Conservation (phyloP, 2,888 invertebrate species). For the Griposia aprilina region DNA sequence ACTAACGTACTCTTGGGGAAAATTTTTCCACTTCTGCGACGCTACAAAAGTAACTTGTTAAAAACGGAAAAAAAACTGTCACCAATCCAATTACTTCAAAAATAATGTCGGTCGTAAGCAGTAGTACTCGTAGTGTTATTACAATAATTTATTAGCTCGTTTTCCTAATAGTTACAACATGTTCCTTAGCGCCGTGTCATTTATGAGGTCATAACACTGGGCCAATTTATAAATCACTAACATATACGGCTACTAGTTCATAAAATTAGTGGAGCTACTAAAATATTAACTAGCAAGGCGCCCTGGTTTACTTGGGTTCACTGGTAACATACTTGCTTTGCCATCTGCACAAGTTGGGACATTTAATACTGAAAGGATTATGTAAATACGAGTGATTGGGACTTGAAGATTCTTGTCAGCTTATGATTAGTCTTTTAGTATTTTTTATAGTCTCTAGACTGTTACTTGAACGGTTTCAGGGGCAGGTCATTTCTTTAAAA, state of each 20-base stretch:
- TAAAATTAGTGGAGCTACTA: conserved; percentile 52
- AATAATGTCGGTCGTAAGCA: conserved; percentile 30
- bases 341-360: neutral
- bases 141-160: conserved; percentile 44
- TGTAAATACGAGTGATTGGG: neutral
- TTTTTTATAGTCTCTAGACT: neutral
- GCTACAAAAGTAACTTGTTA: neutral
- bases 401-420: neutral
- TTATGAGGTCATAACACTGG: conserved; percentile 48
- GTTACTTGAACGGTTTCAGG: too few relatives aligned
- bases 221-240: conserved; percentile 49
- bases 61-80: neutral
- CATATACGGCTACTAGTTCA: conserved; percentile 38
- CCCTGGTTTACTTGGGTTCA: conserved; percentile 41
- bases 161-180: conserved; percentile 45
- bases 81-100: conserved; percentile 11
- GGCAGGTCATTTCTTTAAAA: neutral
- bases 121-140: neutral
- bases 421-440: neutral
- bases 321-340: conserved; percentile 31
- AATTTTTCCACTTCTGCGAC: neutral
- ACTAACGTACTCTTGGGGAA: too few relatives aligned
- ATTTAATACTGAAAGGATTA: neutral
- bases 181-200: conserved; percentile 38
- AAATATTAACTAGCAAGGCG: conserved; percentile 46